Percentiles rank a stretch among this genome's conserved stretches.
These are phyloP conservation scores for Sus cebifrons DNA, from an alignment of 2,797 vertebrate species.

Conservation along the genomic window DNA sequence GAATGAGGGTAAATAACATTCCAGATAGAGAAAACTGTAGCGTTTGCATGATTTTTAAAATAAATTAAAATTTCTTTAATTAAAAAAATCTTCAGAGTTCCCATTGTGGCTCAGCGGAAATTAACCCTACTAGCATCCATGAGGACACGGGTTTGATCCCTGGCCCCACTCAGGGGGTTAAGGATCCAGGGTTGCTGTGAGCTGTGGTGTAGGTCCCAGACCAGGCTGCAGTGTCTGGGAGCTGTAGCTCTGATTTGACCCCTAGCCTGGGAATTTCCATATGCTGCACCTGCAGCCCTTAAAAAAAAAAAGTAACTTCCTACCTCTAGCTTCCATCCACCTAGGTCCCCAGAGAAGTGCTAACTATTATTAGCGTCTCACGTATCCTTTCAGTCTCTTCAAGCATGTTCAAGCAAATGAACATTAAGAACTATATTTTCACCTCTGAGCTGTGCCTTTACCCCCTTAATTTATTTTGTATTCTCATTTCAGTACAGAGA, in stretches of 20 bases:
- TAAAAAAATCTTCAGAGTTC: background rate
- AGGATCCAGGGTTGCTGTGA: too few species aligned
- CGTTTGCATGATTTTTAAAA: background rate
- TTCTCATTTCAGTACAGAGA: background rate
- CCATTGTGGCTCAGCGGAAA: too few species aligned
- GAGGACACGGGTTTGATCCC: too few species aligned
- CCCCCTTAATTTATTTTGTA: background rate
- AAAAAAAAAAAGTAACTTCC: too few species aligned
- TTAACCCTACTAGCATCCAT: too few species aligned
- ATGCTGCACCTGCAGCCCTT: too few species aligned
- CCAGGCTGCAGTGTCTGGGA: too few species aligned
- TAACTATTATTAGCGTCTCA: background rate
- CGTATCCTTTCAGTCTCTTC: background rate
- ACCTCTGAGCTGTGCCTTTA: background rate
- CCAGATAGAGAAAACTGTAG: background rate
- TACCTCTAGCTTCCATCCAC: fast-evolving
- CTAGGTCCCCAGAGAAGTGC: background rate
- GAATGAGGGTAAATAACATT: background rate
- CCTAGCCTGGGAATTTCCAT: too few species aligned
- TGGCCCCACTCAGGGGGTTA: too few species aligned
- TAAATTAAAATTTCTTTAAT: background rate
- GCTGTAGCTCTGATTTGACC: too few species aligned
- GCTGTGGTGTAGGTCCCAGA: too few species aligned
- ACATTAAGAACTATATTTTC: background rate
- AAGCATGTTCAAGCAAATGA: background rate